Conservation (phyloP, 2,888 invertebrate species). For the Petrolisthes manimaculis region DNA sequence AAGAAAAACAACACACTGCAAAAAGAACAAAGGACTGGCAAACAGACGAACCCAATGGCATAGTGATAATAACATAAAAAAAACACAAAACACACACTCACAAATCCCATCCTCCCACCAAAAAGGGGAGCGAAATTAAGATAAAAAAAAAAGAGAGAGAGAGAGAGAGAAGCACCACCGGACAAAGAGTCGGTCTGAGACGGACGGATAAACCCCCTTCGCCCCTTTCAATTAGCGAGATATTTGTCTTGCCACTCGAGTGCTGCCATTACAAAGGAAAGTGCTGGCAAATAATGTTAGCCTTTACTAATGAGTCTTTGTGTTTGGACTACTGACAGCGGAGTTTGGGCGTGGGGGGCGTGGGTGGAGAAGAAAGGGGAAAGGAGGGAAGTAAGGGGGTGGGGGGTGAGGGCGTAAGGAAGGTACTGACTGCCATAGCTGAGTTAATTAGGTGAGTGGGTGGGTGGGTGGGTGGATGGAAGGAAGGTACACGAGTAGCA, state of each 20-base stretch:
- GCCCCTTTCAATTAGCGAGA: conserved; percentile 17
- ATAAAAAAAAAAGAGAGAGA: conserved; percentile 2
- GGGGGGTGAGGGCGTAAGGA: background rate
- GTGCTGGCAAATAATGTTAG: conserved; percentile 41
- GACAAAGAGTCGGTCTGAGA: background rate
- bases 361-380: background rate
- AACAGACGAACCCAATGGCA: too few species aligned
- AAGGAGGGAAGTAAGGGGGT: background rate
- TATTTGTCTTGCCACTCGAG: conserved; percentile 31
- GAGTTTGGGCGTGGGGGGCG: background rate
- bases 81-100: background rate
- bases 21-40: too few species aligned
- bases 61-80: too few species aligned
- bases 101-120: too few species aligned
- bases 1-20: too few species aligned
- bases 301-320: conserved; percentile 37
- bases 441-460: background rate
- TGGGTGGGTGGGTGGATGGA: background rate
- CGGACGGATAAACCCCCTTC: background rate
- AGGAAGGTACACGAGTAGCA: background rate
- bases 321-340: conserved; percentile 26
- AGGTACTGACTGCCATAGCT: background rate
- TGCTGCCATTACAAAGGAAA: conserved; percentile 37
- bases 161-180: background rate
- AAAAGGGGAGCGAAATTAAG: background rate